Conservation (phyloP, 53 echinoderm and acorn worm genomes). For the Arbacia lixula region DNA sequence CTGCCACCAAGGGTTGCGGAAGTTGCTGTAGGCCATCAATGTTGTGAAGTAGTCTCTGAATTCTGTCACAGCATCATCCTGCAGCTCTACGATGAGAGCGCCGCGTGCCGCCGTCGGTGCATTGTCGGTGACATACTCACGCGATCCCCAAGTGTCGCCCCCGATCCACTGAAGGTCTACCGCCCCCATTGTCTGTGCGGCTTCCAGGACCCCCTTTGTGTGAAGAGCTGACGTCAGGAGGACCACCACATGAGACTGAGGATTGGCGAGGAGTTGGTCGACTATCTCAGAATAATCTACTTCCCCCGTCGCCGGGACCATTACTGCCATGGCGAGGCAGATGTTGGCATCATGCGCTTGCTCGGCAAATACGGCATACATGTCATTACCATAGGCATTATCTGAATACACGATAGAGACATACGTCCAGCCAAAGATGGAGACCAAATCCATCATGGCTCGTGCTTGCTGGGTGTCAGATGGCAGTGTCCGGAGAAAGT, state of each 20-base stretch:
- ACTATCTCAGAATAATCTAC: conserved; percentile 55
- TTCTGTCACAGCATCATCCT: conserved; percentile 24
- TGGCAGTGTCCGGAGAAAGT: conserved; percentile 88
- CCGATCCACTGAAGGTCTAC: conserved; percentile 86
- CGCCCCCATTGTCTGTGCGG: conserved; percentile 65
- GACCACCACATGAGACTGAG: conserved; percentile 69
- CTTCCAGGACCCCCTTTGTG: conserved; percentile 67
- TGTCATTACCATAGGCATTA: conserved; percentile 78
- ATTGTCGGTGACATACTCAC: conserved; percentile 62
- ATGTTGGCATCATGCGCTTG: conserved; percentile 31
- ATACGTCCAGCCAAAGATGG: conserved; percentile 69
- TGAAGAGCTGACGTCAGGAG: conserved; percentile 77
- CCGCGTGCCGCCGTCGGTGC: conserved; percentile 64
- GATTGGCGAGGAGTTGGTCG: conserved; percentile 50
- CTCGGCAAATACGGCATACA: conserved; percentile 48
- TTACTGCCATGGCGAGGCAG: conserved; percentile 77
- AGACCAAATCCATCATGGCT: conserved; percentile 76
- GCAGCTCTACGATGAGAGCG: conserved; percentile 72
- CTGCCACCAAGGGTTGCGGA: conserved; percentile 89
- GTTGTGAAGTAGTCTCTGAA: conserved; percentile 68
- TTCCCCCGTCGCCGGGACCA: conserved; percentile 10
- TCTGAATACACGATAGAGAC: conserved; percentile 81
- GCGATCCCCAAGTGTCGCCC: conserved; percentile 86
- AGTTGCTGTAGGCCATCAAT: conserved; percentile 59
- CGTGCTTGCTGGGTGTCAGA: conserved; percentile 79